Evolutionary conservation across 2,797 vertebrate species (phyloP).

Genomic region (Prunella strophiata): DNA sequence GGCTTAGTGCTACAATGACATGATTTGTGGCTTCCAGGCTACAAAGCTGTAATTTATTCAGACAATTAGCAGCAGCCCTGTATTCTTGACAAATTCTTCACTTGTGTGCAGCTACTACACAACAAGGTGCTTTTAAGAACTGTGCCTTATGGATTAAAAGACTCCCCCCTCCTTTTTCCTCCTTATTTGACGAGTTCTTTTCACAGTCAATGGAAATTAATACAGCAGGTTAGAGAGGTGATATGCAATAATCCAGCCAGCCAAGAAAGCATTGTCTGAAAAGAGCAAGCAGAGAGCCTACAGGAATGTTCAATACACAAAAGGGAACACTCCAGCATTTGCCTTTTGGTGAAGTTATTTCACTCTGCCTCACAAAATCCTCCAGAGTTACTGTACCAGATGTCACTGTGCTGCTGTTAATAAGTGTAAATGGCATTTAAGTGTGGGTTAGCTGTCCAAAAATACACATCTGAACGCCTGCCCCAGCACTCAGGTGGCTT

Average conservation of each 20-base stretch:
- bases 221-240: slow-evolving; percentile 65
- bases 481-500: neutral
- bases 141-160: slow-evolving; percentile 37
- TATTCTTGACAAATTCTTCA: slow-evolving; percentile 57
- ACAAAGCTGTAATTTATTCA: slow-evolving; percentile 58
- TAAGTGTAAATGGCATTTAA: slow-evolving; percentile 2
- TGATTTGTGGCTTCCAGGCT: slow-evolving; percentile 62
- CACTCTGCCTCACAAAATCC: slow-evolving; percentile 35
- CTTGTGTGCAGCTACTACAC: slow-evolving; percentile 20
- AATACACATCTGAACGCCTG: accelerated
- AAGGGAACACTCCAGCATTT: slow-evolving; percentile 5
- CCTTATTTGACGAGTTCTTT: slow-evolving; percentile 53
- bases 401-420: neutral
- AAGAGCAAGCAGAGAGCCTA: slow-evolving; percentile 41
- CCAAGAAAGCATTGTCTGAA: slow-evolving; percentile 47
- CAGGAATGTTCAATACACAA: slow-evolving; percentile 43
- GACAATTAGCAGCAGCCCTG: slow-evolving; percentile 60
- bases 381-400: neutral
- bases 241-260: slow-evolving; percentile 64
- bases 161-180: neutral
- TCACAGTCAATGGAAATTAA: slow-evolving; percentile 68
- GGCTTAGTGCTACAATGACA: slow-evolving; percentile 46
- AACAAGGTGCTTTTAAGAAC: slow-evolving; percentile 49
- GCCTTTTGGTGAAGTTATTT: slow-evolving; percentile 56
- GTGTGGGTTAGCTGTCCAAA: neutral